Evolutionary conservation across 2,888 invertebrate species (phyloP), one percentile per base, ranked within the genome.

Genomic region (Harpalus rufipes): DNA sequence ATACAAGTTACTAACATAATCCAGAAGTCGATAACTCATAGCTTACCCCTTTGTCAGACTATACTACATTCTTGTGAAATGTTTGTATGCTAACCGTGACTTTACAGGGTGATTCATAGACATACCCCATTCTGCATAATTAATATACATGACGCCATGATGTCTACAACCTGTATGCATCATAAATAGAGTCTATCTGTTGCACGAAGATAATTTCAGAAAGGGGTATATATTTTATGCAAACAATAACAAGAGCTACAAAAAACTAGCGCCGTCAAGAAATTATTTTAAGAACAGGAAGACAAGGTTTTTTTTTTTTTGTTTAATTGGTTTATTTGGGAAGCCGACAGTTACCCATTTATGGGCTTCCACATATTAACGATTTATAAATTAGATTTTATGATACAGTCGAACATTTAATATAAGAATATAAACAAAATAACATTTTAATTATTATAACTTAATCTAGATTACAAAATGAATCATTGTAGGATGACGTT

Each of bases 91-190:
- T 16, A 74, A 74, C 4, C 72, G 44, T 74, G 72, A 44, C 44
- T 80, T 63, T 39, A 82, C 56, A 63, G 72, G 59, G 68, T 82
- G 82, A 82, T 72, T 82, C 82, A 82, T 82, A 51, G 12, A 65
- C 59, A 25, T 41, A 82, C 51, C 82, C 68, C 25, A 58, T 82
- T 39, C 44, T 82, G 72, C 72, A 82, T 82, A 51, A 82, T 82
- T 82, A 82, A 82, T 82, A n/a, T 32, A 4, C 16, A 12, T 72
- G 82, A 82, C 82, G 82, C 82, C 82, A 44, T 56, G 16, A 7
- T 39, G 82, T 58, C 82, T 68, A 68, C 72, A 68, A 82, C 56
- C 39, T 74, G 72, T 44, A 44, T 74, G 44, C 44, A 74, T 44
- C 72, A 44, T 74, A 44, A 51, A 44, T 41, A 18, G 18, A 16